These are phyloP conservation scores for Paramacrobiotus metropolitanus DNA, from an alignment of 1,140 invertebrate species.

Conservation along the genomic window DNA sequence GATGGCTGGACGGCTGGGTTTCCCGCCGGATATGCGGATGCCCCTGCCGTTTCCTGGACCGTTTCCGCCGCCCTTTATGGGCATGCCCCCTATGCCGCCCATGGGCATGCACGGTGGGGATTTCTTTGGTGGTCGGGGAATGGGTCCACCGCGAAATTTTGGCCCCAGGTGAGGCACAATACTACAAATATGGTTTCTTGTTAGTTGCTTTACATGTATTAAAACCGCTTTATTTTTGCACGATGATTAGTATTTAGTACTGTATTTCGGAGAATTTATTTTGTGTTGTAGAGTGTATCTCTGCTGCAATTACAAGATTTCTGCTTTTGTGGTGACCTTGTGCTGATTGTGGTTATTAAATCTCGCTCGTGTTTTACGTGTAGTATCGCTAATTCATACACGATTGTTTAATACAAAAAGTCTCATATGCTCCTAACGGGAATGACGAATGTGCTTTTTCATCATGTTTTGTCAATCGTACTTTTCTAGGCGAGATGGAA, in stretches of 20 bases:
- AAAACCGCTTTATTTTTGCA: background rate
- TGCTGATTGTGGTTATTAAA: no score
- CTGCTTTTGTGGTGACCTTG: conserved; percentile 7
- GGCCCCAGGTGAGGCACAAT: background rate
- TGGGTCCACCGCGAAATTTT: background rate
- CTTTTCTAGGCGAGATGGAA: conserved; percentile 25
- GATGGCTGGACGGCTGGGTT: background rate
- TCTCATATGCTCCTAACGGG: no score
- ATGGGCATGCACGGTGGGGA: conserved; percentile 1
- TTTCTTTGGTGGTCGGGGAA: background rate
- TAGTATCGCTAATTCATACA: no score
- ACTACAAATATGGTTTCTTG: no score
- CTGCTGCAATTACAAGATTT: background rate
- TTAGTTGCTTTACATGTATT: no score
- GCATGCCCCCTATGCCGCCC: background rate
- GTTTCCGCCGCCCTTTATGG: conserved; percentile 2
- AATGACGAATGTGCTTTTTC: no score
- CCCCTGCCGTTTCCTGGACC: background rate
- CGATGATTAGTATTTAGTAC: conserved; percentile 2
- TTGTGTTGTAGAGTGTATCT: background rate
- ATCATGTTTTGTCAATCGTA: no score
- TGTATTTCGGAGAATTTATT: conserved; percentile 7
- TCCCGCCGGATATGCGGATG: background rate
- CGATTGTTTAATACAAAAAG: no score
- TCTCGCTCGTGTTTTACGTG: no score